These are phyloP conservation scores for Brenthis ino DNA, from an alignment of 2,888 invertebrate genomes.

Conservation along the genomic window DNA sequence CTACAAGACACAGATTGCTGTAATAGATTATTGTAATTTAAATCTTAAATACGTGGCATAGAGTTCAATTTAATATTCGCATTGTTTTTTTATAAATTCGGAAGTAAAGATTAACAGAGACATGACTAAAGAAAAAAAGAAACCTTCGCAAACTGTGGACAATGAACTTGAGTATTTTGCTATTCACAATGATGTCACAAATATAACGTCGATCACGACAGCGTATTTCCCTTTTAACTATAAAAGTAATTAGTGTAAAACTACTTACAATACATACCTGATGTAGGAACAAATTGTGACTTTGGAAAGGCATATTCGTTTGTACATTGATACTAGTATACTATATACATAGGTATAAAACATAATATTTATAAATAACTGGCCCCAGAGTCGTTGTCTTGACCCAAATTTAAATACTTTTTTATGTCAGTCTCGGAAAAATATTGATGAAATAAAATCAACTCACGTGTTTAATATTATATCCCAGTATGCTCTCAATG, in stretches of 20 bases:
- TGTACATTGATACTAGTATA: too few relatives aligned
- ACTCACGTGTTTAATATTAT: slow-evolving; percentile 88
- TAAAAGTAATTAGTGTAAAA: not conserved
- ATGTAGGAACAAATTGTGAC: too few relatives aligned
- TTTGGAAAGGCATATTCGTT: too few relatives aligned
- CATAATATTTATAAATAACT: too few relatives aligned
- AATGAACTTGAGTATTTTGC: slow-evolving; percentile 30
- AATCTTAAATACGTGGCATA: not conserved
- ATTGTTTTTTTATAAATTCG: slow-evolving; percentile 8
- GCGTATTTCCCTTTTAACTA: not conserved
- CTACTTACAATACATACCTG: not conserved
- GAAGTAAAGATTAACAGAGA: slow-evolving; percentile 24
- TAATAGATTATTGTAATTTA: slow-evolving; percentile 1
- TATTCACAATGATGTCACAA: slow-evolving; percentile 12
- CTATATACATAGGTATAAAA: too few relatives aligned
- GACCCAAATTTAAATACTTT: too few relatives aligned
- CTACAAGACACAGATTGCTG: not conserved
- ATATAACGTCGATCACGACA: slow-evolving; percentile 4
- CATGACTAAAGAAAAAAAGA: slow-evolving; percentile 13
- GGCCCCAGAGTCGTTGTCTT: too few relatives aligned
- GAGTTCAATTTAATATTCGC: slow-evolving; percentile 2
- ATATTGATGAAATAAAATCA: not conserved
- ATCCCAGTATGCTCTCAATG: slow-evolving; percentile 90
- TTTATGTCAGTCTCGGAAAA: too few relatives aligned
- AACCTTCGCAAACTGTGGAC: slow-evolving; percentile 31